phyloP scores from a whole-genome alignment of 2,113 vertebrate genomes.

The Danionella cerebrum region DNA sequence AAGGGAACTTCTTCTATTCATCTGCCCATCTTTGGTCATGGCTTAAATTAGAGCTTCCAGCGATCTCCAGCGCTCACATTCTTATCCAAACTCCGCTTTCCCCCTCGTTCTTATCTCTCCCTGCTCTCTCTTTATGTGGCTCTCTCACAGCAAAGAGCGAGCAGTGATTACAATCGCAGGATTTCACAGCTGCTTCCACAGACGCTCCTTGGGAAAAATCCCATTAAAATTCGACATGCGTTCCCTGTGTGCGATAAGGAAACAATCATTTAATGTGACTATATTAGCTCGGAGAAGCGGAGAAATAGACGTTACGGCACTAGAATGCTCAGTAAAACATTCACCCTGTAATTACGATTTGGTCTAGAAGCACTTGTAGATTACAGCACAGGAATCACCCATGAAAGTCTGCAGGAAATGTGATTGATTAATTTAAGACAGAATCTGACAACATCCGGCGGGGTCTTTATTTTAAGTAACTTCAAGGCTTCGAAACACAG shows the following conservation, averaged over 20 bases:
- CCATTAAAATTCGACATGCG: slow-evolving; percentile 49
- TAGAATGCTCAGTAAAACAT: not conserved
- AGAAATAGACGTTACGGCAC: not conserved
- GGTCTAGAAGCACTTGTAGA: not conserved
- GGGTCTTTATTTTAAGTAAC: not conserved
- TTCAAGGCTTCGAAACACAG: too few relatives aligned
- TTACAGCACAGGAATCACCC: not conserved
- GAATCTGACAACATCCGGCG: not conserved
- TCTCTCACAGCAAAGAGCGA: slow-evolving; percentile 33
- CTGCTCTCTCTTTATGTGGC: slow-evolving; percentile 41
- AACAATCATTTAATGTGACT: slow-evolving; percentile 2
- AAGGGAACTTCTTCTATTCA: slow-evolving; percentile 51
- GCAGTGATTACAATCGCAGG: slow-evolving; percentile 29
- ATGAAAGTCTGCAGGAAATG: not conserved
- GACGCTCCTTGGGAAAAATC: slow-evolving; percentile 43
- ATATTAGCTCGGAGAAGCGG: not conserved
- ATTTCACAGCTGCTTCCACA: slow-evolving; percentile 44
- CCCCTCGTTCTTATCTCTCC: slow-evolving; percentile 45
- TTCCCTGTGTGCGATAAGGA: slow-evolving; percentile 29
- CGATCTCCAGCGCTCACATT: slow-evolving; percentile 42
- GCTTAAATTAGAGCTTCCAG: slow-evolving; percentile 48
- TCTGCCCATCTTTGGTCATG: slow-evolving; percentile 45
- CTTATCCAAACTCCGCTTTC: slow-evolving; percentile 49
- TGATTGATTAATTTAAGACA: not conserved
- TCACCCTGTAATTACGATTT: not conserved